Evolutionary conservation across 2,113 vertebrate species (phyloP), one percentile per base, ranked within the genome.

Genomic region (Phaethon lepturus): DNA sequence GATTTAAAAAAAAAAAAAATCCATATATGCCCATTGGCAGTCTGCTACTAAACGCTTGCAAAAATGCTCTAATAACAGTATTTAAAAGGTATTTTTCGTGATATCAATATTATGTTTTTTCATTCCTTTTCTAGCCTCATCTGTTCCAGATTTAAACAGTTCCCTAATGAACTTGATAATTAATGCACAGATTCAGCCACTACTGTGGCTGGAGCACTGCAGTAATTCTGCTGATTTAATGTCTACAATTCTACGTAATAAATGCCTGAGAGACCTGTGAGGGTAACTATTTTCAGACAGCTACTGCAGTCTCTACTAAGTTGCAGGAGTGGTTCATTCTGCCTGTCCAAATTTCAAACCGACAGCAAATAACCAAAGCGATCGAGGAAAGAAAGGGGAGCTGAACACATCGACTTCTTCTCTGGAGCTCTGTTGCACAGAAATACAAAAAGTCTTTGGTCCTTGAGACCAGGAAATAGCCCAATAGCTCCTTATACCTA

Each of bases 401-500:
- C 45, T 9, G 22, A 17, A 11, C 5, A 2, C 49, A 62, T 13
- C 1, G 1, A 29, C 19, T 68, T 38, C 62, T 29, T 25, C 83
- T n/a, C 66, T 4, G 8, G 63, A 31, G 9, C 29, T 29, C 52
- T 63, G 29, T 9, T 4, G 17, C 17, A 10, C 3, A 29, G 58
- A 44, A 55, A 77, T 4, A 56, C 38, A 53, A 14, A 6, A 55
- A 26, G 9, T 1, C 35, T 55, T 35, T 78, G 40, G n/a, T 25
- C 52, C 22, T 2, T 3, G 28, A 17, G 56, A 5, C 4, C 2
- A 5, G 49, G 31, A 52, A n/a, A 56, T 0, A 24, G 53, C 26
- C 44, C 40, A 9, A 7, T 2, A 52, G 28, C 15, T 3, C 35
- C 35, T 33, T 10, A 13, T 10, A 5, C 7, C 22, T 17, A 4